Base-by-base conservation (phyloP, 92 coral and sea anemone genomes). In the Parazoanthus atlanticus region DNA sequence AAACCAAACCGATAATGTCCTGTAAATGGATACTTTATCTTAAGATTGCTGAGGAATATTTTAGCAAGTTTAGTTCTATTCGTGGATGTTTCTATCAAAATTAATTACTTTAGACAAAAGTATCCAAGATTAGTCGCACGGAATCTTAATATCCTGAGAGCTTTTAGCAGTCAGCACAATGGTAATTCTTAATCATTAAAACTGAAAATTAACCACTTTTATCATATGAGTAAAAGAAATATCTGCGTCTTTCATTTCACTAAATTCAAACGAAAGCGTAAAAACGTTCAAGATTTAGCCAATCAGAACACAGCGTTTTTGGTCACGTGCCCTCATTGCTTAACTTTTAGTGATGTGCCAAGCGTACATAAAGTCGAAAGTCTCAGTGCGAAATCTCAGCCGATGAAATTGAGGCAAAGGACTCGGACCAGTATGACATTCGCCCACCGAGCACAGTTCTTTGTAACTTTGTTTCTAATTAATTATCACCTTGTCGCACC, bases 311-410 rank as follows among this genome's bases (percentile, higher is more conserved):
- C 8, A 61, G 69, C 21, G 28, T 16, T 75, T 36, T 75, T 16
- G 43, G 79, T 75, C 49, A 34, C 79, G 79, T 75, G 79, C 3
- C n/a, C n/a, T 38, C 65, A 23, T 61, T 61, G 69, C 69, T 21
- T 3, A 61, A 19, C 9, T 36, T 36, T 75, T 1, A 34, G 79
- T 75, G 25, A 34, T 41, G 79, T 75, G 52, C 26, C 8, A 12
- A n/a, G n/a, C 28, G 19, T 16, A 75, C 79, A 75, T 75, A 75
- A 75, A 75, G 30, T 15, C 29, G 26, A 75, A 5, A 36, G 79
- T 33, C 21, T 75, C 49, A 9, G 69, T 23, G 69, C 28, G 52
- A 75, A 75, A 75, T 38, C 47, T 40, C 36, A 33, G 43, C n/a
- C n/a, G n/a, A n/a, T 74, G 36, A 17, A 74, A 75, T 32, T n/a